Base-by-base conservation (phyloP, 2,113 vertebrate species). In the Dasyprocta punctata region DNA sequence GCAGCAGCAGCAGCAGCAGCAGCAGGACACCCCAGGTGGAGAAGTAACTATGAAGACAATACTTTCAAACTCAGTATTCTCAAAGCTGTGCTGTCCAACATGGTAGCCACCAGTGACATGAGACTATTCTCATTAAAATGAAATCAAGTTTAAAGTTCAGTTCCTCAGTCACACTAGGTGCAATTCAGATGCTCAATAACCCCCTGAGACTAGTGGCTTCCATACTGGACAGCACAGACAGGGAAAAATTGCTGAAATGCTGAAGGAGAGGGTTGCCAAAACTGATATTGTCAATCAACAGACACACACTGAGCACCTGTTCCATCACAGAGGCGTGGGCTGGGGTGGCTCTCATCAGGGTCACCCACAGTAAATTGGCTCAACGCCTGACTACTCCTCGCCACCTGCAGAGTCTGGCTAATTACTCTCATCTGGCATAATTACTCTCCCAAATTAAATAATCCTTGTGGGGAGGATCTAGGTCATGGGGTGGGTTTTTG, bases 261-360 rank as follows among this genome's bases (percentile, higher is more conserved):
- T 36, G 28, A 11, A 10, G 28, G 36, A 44, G 6, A 54, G 47
- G 5, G 2, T 8, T 20, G 33, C 56, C 54, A 28, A 63, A 44
- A 54, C 73, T 8, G 58, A 60, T 3, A 7, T 5, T 36, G 71
- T 28, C 81, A 17, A 17, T 71, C 96, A 47, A 1, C 67, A 86
- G 13, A 44, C 0, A 1, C 65, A n/a, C 7, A 22, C 30, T 0
- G 14, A 44, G 91, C 12, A 19, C 38, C 77, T 38, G 1, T 2
- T 17, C 9, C 1, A 0, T 4, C 0, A 13, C 2, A 1, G 36
- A 30, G 82, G 36, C 9, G 2, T 33, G 38, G 1, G 17, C 86
- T 3, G 0, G 47, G 86, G 47, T 30, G 22, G 84, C 17, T 61
- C 86, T 56, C 52, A 4, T 41, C 77, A 19, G 52, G 73, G 58